phyloP scores from a whole-genome alignment of 2,888 invertebrate genomes.

The Tachina grossa region DNA sequence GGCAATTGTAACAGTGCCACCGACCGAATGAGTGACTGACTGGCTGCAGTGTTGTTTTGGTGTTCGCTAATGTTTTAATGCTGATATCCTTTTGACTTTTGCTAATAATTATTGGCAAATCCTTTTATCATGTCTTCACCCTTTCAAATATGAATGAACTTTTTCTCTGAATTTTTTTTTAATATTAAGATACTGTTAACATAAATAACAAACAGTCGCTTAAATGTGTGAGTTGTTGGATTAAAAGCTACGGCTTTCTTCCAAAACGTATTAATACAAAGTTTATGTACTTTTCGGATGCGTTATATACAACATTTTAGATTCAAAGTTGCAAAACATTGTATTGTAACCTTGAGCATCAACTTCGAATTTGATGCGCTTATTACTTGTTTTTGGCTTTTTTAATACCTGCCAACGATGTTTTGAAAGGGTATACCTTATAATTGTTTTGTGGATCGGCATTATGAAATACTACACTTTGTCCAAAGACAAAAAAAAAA shows the following conservation, averaged over 20 bases:
- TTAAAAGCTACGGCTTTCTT: not conserved
- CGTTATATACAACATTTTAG: too few species aligned
- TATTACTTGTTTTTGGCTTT: too few species aligned
- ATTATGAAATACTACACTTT: too few species aligned
- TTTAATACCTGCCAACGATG: too few species aligned
- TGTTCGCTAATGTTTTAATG: constrained; percentile 67
- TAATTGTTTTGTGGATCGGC: too few species aligned
- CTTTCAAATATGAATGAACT: constrained; percentile 26
- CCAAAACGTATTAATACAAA: too few species aligned
- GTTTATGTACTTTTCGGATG: too few species aligned
- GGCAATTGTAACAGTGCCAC: not conserved
- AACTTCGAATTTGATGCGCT: too few species aligned
- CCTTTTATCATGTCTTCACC: constrained; percentile 67
- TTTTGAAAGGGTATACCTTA: too few species aligned
- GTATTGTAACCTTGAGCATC: too few species aligned
- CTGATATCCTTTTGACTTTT: constrained; percentile 69
- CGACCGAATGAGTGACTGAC: not conserved
- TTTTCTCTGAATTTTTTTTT: constrained; percentile 46
- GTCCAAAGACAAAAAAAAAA: too few species aligned
- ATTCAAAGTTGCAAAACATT: too few species aligned
- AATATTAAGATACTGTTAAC: constrained; percentile 52
- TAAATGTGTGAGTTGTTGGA: constrained; percentile 10
- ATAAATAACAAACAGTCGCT: constrained; percentile 7
- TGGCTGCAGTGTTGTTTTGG: constrained; percentile 9
- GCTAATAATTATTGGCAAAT: constrained; percentile 71